These are phyloP conservation scores for Microcebus lehilahytsara DNA, from an alignment of 2,113 vertebrate species.

Conservation along the genomic window DNA sequence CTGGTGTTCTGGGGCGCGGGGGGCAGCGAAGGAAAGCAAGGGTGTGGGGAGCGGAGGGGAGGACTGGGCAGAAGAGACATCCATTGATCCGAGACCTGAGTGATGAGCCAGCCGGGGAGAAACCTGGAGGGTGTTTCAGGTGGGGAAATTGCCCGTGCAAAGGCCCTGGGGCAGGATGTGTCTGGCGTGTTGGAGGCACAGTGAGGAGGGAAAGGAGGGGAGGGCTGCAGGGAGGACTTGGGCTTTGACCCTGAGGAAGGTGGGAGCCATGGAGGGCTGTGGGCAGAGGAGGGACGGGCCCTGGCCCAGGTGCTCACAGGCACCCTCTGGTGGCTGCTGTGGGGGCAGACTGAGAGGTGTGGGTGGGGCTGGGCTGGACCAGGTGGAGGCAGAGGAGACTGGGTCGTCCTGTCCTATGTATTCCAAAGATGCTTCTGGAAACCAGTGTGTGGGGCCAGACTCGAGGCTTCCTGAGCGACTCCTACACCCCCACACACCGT, in stretches of 20 bases:
- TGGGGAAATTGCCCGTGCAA: background rate
- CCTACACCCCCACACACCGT: background rate
- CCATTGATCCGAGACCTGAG: background rate
- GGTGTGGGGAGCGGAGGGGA: background rate
- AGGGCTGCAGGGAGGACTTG: background rate
- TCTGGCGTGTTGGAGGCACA: background rate
- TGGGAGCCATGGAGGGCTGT: background rate
- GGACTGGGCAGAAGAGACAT: background rate
- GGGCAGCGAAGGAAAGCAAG: background rate
- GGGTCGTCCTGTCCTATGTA: background rate
- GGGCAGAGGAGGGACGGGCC: background rate
- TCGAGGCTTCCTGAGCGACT: background rate
- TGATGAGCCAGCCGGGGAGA: background rate
- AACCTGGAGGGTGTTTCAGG: background rate
- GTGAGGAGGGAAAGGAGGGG: background rate
- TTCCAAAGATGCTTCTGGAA: background rate
- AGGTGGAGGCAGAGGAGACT: background rate
- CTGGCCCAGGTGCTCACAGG: accelerated
- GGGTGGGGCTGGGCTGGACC: background rate
- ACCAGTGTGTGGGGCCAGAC: no score
- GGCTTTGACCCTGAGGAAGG: background rate
- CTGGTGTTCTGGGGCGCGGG: no score
- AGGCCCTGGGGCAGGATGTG: background rate
- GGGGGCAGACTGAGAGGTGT: background rate
- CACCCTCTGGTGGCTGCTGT: background rate